phyloP scores from a whole-genome alignment of 2,797 vertebrate species.

The Hephaestus fuliginosus region DNA sequence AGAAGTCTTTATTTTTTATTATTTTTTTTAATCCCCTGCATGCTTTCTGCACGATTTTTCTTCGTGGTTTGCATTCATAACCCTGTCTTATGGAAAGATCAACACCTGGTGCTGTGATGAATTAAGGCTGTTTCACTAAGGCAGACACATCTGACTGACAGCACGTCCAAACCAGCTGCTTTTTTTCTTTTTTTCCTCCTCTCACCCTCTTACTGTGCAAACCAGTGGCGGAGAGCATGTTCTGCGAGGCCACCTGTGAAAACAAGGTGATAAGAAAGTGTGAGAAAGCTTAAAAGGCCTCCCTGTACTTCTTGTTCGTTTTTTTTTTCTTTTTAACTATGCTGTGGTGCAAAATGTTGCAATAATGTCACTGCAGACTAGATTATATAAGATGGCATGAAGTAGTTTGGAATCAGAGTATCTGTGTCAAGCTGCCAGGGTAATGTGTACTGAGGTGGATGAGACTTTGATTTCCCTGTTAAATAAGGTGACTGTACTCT shows the following conservation, averaged over 20 bases:
- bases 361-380: background rate
- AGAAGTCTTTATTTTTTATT: background rate
- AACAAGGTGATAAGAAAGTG: conserved; percentile 57
- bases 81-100: background rate
- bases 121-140: background rate
- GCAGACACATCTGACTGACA: conserved; percentile 23
- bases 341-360: conserved; percentile 2
- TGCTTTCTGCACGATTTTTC: background rate
- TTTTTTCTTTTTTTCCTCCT: conserved; percentile 22
- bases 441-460: conserved; percentile 25
- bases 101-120: background rate
- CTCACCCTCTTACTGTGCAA: conserved; percentile 38
- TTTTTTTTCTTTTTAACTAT: no score
- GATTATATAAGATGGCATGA: background rate
- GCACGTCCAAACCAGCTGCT: conserved; percentile 7
- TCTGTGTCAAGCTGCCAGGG: conserved; percentile 36
- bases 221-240: conserved; percentile 48
- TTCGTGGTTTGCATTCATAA: background rate
- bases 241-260: conserved; percentile 71
- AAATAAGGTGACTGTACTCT: conserved; percentile 15
- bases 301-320: no score
- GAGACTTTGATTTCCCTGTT: conserved; percentile 28
- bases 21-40: no score
- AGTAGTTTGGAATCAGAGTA: conserved; percentile 49
- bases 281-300: conserved; percentile 20